These are phyloP conservation scores for Zaprionus ghesquierei DNA, from an alignment of 1,140 invertebrate species.

Conservation along the genomic window DNA sequence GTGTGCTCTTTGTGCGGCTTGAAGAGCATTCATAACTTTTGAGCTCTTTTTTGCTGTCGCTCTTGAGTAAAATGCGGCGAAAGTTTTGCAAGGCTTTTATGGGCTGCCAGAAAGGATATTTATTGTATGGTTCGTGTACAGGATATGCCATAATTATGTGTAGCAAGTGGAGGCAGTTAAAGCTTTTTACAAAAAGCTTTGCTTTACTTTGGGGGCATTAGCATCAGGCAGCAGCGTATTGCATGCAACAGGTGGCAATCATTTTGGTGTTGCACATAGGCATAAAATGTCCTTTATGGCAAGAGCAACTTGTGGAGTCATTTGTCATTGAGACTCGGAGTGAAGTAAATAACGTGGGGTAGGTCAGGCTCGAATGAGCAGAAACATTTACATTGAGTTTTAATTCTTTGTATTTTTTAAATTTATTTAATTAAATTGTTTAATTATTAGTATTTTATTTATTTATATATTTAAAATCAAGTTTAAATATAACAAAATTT, in stretches of 20 bases:
- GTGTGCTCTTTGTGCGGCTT: slow-evolving; percentile 17
- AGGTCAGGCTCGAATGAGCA: slow-evolving; percentile 11
- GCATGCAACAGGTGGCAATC: slow-evolving; percentile 49
- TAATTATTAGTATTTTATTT: too few relatives aligned
- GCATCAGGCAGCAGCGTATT: not conserved
- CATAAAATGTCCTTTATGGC: slow-evolving; percentile 40
- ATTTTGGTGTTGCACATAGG: not conserved
- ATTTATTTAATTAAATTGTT: too few relatives aligned
- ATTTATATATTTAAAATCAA: too few relatives aligned
- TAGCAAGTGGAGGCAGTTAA: slow-evolving; percentile 23
- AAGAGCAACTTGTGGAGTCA: slow-evolving; percentile 24
- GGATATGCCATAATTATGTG: slow-evolving; percentile 65
- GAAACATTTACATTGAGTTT: not conserved
- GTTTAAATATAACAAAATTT: too few relatives aligned
- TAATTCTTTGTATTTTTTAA: too few relatives aligned
- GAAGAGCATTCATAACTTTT: slow-evolving; percentile 41
- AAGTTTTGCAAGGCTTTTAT: slow-evolving; percentile 43
- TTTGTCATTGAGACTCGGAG: not conserved
- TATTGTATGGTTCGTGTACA: slow-evolving; percentile 73
- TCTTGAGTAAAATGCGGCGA: slow-evolving; percentile 31
- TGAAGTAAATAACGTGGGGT: not conserved
- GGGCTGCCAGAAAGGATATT: slow-evolving; percentile 44
- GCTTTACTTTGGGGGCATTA: not conserved
- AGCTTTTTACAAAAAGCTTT: slow-evolving; percentile 51
- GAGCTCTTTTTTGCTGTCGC: slow-evolving; percentile 40